Percentiles rank a stretch among this genome's conserved stretches.
These are phyloP conservation scores for Chiloscyllium plagiosum DNA, from an alignment of 2,113 vertebrate species.

Conservation along the genomic window DNA sequence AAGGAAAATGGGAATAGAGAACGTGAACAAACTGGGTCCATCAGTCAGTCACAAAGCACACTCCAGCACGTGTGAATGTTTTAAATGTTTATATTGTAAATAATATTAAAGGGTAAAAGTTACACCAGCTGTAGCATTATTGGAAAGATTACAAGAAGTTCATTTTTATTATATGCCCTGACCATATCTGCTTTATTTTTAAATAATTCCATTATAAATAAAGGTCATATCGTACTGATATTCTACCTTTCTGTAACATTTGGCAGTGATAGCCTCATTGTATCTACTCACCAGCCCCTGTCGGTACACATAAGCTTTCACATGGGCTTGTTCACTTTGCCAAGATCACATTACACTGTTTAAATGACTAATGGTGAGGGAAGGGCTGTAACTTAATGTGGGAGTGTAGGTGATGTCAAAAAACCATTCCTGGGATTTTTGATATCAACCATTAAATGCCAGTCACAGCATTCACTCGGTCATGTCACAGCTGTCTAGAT, in stretches of 20 bases:
- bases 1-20: neutral
- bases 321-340: neutral
- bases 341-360: neutral
- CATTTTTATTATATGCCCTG: neutral
- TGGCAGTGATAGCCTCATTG: neutral
- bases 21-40: too few relatives aligned
- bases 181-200: neutral
- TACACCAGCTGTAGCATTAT: slow-evolving; percentile 4
- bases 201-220: neutral
- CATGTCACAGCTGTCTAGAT: neutral
- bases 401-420: neutral
- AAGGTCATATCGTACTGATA: neutral
- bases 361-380: neutral
- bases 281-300: neutral
- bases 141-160: slow-evolving; percentile 24
- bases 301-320: neutral
- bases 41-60: slow-evolving; percentile 13
- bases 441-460: neutral
- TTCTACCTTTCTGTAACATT: neutral
- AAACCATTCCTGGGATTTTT: neutral
- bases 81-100: slow-evolving; percentile 35
- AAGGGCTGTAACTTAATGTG: neutral
- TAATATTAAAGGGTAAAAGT: slow-evolving; percentile 32
- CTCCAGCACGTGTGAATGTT: neutral
- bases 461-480: neutral